These are phyloP conservation scores for Capricornis sumatraensis DNA, from an alignment of 2,113 vertebrate species.

Conservation along the genomic window DNA sequence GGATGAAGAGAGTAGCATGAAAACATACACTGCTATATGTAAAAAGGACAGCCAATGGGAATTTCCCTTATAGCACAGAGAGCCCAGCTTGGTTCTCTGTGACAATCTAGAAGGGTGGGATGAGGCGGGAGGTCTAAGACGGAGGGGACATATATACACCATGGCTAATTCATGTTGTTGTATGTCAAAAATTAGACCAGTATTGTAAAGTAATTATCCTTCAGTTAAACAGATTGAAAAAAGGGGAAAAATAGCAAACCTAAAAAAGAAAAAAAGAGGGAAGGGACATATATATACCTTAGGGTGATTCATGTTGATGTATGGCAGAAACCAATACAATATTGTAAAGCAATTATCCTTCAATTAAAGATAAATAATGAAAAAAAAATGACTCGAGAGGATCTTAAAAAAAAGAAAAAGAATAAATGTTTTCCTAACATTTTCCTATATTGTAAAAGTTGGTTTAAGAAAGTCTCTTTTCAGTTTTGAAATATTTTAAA, in stretches of 20 bases:
- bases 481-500: conserved; percentile 24
- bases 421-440: conserved; percentile 4
- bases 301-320: not conserved
- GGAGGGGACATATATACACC: not conserved
- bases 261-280: not conserved
- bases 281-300: not conserved
- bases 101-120: not conserved
- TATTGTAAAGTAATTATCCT: not conserved
- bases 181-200: not conserved
- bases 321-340: not conserved
- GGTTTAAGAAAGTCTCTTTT: conserved; percentile 4
- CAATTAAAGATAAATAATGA: not conserved
- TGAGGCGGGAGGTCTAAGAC: not conserved
- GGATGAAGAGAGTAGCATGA: not conserved
- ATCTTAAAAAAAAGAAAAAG: not conserved
- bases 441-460: not conserved
- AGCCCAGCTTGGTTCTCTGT: not conserved
- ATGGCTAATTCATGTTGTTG: not conserved
- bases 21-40: not conserved
- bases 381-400: not conserved
- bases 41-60: not conserved
- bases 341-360: not conserved
- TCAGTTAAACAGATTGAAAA: not conserved
- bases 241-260: not conserved
- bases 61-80: not conserved